Evolutionary conservation across 2,113 vertebrate species (phyloP).

Genomic region (Camelus dromedarius): DNA sequence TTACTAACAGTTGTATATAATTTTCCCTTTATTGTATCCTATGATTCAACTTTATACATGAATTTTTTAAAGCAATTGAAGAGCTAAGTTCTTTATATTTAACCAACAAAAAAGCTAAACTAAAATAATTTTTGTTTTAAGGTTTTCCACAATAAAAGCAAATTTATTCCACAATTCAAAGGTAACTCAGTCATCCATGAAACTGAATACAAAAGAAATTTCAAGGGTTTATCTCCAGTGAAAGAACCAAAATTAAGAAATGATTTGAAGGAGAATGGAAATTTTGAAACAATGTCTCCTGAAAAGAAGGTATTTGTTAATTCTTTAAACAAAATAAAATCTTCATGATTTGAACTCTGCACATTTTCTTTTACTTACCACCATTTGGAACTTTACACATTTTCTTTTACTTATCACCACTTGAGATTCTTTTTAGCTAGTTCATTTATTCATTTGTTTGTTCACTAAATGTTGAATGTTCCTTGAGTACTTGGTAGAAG

Average conservation of each 20-base stretch:
- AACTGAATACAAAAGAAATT: constrained; percentile 88
- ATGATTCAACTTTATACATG: not conserved
- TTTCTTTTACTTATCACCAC: constrained; percentile 24
- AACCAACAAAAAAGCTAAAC: constrained; percentile 48
- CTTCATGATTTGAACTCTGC: not conserved
- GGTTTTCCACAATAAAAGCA: constrained; percentile 87
- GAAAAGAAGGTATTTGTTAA: constrained; percentile 78
- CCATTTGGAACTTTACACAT: not conserved
- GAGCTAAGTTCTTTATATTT: constrained; percentile 48
- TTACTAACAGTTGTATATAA: not conserved
- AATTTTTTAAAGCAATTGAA: constrained; percentile 18
- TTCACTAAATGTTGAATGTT: not conserved
- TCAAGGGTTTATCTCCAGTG: constrained; percentile 84
- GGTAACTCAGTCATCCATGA: constrained; percentile 84
- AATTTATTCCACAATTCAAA: constrained; percentile 85
- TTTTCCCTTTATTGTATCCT: constrained; percentile 47
- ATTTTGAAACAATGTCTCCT: constrained; percentile 70
- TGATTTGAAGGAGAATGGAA: constrained; percentile 83
- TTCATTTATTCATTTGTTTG: not conserved
- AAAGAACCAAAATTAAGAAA: constrained; percentile 83
- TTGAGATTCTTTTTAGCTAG: not conserved
- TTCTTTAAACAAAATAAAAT: constrained; percentile 10
- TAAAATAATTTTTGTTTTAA: constrained; percentile 79
- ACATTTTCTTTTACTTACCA: constrained; percentile 34
- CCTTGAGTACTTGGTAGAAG: not conserved